These are phyloP conservation scores for Pandion haliaetus DNA, from an alignment of 2,113 vertebrate species.

Conservation along the genomic window DNA sequence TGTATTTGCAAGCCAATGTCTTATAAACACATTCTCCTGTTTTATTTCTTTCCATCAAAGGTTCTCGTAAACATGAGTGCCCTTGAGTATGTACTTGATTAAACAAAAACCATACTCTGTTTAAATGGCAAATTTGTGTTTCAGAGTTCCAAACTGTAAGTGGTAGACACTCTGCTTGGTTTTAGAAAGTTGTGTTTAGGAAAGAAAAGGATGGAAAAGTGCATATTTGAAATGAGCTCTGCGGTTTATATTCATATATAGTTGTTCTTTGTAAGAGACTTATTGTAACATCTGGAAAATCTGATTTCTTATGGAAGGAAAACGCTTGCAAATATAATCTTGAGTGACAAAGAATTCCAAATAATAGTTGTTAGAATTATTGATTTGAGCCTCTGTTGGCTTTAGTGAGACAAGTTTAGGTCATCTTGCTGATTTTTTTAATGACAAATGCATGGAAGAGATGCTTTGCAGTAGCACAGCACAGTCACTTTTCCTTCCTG, in stretches of 20 bases:
- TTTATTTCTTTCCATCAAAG: slow-evolving; percentile 8
- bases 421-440: not conserved
- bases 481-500: not conserved
- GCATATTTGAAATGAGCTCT: not conserved
- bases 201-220: not conserved
- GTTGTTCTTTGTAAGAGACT: not conserved
- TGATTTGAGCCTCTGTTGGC: not conserved
- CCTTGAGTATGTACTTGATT: not conserved
- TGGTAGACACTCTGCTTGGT: not conserved
- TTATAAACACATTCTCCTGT: slow-evolving; percentile 41
- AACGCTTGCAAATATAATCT: not conserved
- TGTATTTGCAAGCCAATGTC: not conserved
- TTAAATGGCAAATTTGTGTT: slow-evolving; percentile 13
- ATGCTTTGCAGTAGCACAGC: not conserved
- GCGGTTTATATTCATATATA: not conserved
- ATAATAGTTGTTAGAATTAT: not conserved
- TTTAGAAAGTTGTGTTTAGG: not conserved
- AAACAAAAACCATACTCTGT: slow-evolving; percentile 27
- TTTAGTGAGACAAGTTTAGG: not conserved
- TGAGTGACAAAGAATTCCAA: not conserved
- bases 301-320: not conserved
- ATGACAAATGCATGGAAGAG: not conserved
- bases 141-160: not conserved
- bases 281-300: not conserved
- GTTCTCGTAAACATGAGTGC: not conserved